Conservation (phyloP, 2,888 invertebrate genomes). For the Perdita meconis region DNA sequence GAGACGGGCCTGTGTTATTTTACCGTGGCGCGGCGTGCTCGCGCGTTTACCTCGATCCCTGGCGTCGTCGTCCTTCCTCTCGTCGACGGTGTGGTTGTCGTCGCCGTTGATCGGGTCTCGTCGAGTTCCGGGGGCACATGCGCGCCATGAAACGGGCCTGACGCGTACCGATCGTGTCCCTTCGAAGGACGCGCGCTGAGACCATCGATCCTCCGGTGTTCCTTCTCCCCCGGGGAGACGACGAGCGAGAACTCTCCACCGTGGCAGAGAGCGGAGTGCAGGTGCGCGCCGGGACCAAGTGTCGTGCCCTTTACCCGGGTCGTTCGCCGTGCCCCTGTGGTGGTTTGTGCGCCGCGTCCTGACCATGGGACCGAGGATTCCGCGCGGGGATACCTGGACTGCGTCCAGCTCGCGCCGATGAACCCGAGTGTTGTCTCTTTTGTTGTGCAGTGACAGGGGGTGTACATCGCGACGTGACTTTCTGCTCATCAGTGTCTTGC, state of each 20-base stretch:
- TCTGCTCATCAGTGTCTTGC: background rate
- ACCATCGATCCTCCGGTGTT: conserved; percentile 47
- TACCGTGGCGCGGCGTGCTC: conserved; percentile 67
- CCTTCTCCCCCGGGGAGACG: no score
- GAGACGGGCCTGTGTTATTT: conserved; percentile 65
- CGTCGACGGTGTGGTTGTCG: conserved; percentile 39
- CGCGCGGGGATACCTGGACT: conserved; percentile 19
- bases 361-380: conserved; percentile 38
- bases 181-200: conserved; percentile 31
- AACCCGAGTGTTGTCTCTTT: conserved; percentile 38
- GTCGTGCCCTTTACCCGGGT: background rate
- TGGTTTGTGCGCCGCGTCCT: conserved; percentile 22
- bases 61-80: conserved; percentile 34
- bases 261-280: conserved; percentile 47
- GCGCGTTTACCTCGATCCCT: conserved; percentile 42
- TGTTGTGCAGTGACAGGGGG: conserved; percentile 67
- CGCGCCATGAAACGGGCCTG: conserved; percentile 59
- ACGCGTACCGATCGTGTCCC: conserved; percentile 36
- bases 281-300: conserved; percentile 51
- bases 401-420: conserved; percentile 26
- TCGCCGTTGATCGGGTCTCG: conserved; percentile 31
- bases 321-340: conserved; percentile 7
- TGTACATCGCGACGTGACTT: conserved; percentile 37
- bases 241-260: no score
- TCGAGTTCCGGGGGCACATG: conserved; percentile 56